Evolutionary conservation across 1,140 invertebrate genomes (phyloP), one percentile per base, ranked within the genome.

Genomic region (Penaeus indicus): DNA sequence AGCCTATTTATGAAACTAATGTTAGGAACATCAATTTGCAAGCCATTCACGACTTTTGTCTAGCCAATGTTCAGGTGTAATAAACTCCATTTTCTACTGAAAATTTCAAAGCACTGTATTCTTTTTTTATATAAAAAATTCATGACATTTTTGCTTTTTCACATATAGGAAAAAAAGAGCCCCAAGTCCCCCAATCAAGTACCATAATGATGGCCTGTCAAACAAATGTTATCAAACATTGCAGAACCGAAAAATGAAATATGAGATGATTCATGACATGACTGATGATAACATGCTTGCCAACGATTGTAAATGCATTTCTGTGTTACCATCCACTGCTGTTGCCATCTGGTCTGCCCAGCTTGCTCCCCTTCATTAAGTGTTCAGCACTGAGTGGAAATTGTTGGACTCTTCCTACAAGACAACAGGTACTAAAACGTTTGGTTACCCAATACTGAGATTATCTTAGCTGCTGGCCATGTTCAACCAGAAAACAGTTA

Each of bases 271-370:
- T 32, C 47, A 84, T 69, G 82, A 84, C 7, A 84, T 84, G 82
- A 64, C 21, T 69, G 82, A 80, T 80, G 78, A 80, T 60, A 60
- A 80, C 78, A 60, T 80, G n/a, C 78, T 80, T 54, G 54, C 27
- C 69, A 64, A 84, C 47, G 63, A 84, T 84, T 84, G 82, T 84
- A 84, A 84, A 84, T 84, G 82, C 82, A 84, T 69, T 69, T 47
- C 63, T 47, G 82, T 84, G 82, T 84, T 84, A 69, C 82, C 82
- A 84, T 69, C 63, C 47, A 67, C 63, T 47, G 82, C 38, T 84
- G 82, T 67, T 80, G 78, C 82, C 47, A 18, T 69, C 62, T 38
- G 25, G n/a, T 54, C 25, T 60, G n/a, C 63, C 82, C 32, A 42
- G 42, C 63, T 69, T 69, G 63, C 63, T 47, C 63, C 82, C 63